Evolutionary conservation across 2,888 invertebrate genomes (phyloP).

Genomic region (Peribatodes rhomboidaria): DNA sequence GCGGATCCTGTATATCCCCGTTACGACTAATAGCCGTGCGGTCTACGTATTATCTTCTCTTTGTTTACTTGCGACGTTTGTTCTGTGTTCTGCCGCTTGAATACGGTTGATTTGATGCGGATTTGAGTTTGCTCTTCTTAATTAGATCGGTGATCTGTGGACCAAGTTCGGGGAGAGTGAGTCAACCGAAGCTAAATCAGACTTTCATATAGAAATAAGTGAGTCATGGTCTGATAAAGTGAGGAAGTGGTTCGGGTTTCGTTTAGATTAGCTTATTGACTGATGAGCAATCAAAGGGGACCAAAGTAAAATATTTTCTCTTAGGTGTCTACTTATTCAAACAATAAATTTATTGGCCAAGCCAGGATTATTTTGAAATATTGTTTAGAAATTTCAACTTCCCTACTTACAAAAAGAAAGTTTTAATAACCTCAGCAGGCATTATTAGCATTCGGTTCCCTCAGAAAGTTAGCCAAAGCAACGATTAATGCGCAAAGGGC

Average conservation of each 20-base stretch:
- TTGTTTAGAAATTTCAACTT: not conserved
- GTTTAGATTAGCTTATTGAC: not conserved
- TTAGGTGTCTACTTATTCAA: too few relatives aligned
- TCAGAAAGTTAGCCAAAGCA: constrained; percentile 50
- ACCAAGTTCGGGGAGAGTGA: constrained; percentile 14
- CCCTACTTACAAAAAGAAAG: not conserved
- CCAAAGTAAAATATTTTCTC: not conserved
- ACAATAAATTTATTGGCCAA: not conserved
- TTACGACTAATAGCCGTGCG: constrained; percentile 76
- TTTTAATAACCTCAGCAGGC: constrained; percentile 28
- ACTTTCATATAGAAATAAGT: constrained; percentile 6
- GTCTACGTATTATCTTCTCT: constrained; percentile 60
- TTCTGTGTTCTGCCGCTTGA: constrained; percentile 45
- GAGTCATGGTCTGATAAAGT: not conserved
- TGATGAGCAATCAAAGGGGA: not conserved
- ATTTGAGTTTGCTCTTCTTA: constrained; percentile 27
- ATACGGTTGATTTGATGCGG: constrained; percentile 51
- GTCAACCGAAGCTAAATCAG: not conserved
- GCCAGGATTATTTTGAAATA: not conserved
- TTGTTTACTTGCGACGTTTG: constrained; percentile 57
- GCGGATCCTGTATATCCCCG: constrained; percentile 63
- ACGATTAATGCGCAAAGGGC: constrained; percentile 60
- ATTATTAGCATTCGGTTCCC: constrained; percentile 51
- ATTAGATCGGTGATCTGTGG: constrained; percentile 25
- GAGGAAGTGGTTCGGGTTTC: too few relatives aligned